Conservation (phyloP, 2,888 invertebrate genomes). For the Phyto melanocephala region DNA sequence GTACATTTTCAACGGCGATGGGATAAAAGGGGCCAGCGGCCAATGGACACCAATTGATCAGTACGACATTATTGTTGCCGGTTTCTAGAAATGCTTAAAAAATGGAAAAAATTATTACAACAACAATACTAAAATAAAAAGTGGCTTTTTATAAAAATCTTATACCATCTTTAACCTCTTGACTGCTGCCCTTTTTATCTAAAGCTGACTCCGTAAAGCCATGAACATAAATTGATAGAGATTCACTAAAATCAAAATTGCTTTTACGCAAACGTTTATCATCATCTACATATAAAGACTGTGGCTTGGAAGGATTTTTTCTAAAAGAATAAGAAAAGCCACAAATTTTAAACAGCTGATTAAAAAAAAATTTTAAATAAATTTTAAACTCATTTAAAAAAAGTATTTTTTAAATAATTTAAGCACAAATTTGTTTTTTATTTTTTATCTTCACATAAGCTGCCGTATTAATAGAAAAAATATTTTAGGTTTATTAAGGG, state of each 20-base stretch:
- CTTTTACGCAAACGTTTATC: constrained; percentile 79
- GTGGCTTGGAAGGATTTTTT: constrained; percentile 80
- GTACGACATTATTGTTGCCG: constrained; percentile 85
- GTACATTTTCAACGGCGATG: constrained; percentile 86
- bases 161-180: constrained; percentile 83
- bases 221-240: constrained; percentile 85
- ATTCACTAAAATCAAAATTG: constrained; percentile 79
- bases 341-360: too few species aligned
- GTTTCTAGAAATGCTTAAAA: constrained; percentile 84
- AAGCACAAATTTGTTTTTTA: too few species aligned
- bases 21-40: constrained; percentile 88
- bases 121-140: too few species aligned
- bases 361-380: not conserved
- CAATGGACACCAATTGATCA: constrained; percentile 88
- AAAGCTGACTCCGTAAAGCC: constrained; percentile 87
- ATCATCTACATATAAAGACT: constrained; percentile 80
- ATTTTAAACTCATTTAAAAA: too few species aligned
- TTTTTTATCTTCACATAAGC: too few species aligned
- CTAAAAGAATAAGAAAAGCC: too few species aligned
- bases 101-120: not conserved
- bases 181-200: constrained; percentile 82
- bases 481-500: too few species aligned
- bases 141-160: too few species aligned
- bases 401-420: too few species aligned
- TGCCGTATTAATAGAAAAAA: too few species aligned